Conservation (phyloP, 2,113 vertebrate genomes). For the Apodemus speciosus region DNA sequence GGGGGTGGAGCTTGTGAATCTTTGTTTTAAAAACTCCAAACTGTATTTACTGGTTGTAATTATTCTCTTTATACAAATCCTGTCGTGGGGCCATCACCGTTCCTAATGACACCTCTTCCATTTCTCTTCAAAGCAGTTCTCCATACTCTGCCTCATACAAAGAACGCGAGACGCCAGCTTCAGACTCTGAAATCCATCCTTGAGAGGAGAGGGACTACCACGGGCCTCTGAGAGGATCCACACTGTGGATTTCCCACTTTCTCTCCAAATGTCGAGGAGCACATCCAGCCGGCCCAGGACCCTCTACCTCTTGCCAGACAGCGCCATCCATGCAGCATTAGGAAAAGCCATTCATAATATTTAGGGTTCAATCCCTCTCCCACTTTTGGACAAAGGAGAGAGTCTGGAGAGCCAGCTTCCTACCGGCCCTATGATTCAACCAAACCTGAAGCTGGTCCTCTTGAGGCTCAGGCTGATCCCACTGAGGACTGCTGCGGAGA, state of each 20-base stretch:
- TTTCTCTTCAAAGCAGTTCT: slow-evolving; percentile 35
- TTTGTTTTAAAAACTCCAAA: neutral
- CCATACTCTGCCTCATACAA: neutral
- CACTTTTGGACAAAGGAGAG: slow-evolving; percentile 11
- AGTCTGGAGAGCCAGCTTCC: neutral
- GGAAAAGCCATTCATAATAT: neutral
- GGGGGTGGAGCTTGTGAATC: neutral
- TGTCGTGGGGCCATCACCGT: neutral
- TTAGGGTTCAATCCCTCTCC: neutral
- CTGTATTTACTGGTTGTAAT: neutral
- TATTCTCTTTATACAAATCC: slow-evolving; percentile 24
- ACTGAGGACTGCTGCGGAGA: neutral
- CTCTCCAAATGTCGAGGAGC: neutral
- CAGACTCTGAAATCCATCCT: slow-evolving; percentile 5
- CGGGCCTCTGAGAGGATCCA: neutral
- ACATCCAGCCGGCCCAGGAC: neutral
- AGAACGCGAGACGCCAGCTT: neutral
- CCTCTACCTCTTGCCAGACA: neutral
- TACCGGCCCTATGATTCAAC: neutral
- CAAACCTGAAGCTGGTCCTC: neutral
- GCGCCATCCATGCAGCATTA: neutral
- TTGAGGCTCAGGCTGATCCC: neutral
- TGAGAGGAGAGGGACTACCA: no score
- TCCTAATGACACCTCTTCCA: slow-evolving; percentile 7
- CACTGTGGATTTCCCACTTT: neutral